Base-by-base conservation (phyloP, 2,888 invertebrate genomes). In the Drosophila rubida region DNA sequence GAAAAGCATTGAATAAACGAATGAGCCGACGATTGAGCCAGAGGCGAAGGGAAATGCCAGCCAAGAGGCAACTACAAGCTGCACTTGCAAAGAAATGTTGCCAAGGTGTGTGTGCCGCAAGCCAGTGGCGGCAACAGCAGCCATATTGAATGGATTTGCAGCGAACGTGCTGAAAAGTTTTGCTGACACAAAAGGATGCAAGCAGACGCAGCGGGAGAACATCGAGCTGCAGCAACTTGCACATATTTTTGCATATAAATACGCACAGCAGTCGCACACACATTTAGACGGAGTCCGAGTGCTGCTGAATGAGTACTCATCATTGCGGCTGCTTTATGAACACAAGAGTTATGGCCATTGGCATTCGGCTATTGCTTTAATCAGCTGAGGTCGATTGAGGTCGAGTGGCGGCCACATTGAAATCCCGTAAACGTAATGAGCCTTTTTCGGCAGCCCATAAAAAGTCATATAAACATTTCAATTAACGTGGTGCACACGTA, bases 1-100 rank as follows among this genome's bases (percentile, higher is more conserved):
- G 86, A 85, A 85, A 84, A 85, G 88, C 89, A 89, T 83, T 88
- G 82, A 87, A 83, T 83, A 83, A 81, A 77, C 87, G 85, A 84
- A 76, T 71, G 66, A 88, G 82, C 69, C 60, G 67, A 68, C 58
- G 48, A 41, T 14, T 37, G 35, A 35, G 35, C 13, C 6, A 6
- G 6, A 35, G 30, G 16, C 39, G 61, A 75, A 51, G 35, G 48
- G 54, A 16, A 22, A 35, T 23, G 16, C 9, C 11, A 6, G 25
- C 25, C 7, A 25, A 25, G 25, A 6, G 25, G 25, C 25, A 7
- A 25, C 4, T 25, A 25, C 25, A 25, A 5, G 25, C 25, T 25
- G 49, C 37, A 32, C n/a, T 27, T 44, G 49, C 25, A n/a, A 41
- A 35, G 8, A 57, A 37, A 19, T 13, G 48, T 19, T 19, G 4